These are phyloP conservation scores for Bambusicola thoracicus DNA, from an alignment of 2,113 vertebrate genomes.

Conservation along the genomic window DNA sequence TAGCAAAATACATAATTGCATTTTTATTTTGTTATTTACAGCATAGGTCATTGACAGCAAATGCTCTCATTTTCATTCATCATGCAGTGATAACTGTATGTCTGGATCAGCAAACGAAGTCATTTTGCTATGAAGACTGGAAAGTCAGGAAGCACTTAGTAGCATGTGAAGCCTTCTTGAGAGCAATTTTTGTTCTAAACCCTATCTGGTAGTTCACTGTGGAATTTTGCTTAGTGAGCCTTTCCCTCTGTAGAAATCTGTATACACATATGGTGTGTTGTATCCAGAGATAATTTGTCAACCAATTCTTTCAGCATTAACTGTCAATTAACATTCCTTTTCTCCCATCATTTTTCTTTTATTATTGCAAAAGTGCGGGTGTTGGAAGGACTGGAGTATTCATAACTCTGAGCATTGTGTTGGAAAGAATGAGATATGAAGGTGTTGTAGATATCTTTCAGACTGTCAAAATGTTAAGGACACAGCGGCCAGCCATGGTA, in stretches of 20 bases:
- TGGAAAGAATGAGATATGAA: constrained; percentile 99
- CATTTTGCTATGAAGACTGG: neutral
- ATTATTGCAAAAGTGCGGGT: constrained; percentile 84
- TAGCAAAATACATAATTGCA: neutral
- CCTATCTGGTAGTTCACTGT: neutral
- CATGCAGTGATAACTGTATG: neutral
- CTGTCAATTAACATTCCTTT: neutral
- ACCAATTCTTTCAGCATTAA: neutral
- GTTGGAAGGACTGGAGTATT: constrained; percentile 98
- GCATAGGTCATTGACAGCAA: neutral
- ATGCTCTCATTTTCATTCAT: neutral
- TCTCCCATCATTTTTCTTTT: neutral
- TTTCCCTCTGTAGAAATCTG: neutral
- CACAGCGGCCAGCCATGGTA: constrained; percentile 98
- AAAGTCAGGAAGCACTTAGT: neutral
- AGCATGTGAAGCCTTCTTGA: neutral
- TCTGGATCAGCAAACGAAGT: neutral
- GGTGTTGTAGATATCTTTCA: constrained; percentile 99
- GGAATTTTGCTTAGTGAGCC: constrained; percentile 7
- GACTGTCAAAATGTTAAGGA: constrained; percentile 99
- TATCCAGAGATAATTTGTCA: neutral
- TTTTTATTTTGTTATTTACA: neutral
- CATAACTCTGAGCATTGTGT: constrained; percentile 98
- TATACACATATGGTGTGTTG: neutral
- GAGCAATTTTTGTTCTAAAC: neutral